Base-by-base conservation (phyloP, 2,888 invertebrate species). In the Clepsis dumicolana region DNA sequence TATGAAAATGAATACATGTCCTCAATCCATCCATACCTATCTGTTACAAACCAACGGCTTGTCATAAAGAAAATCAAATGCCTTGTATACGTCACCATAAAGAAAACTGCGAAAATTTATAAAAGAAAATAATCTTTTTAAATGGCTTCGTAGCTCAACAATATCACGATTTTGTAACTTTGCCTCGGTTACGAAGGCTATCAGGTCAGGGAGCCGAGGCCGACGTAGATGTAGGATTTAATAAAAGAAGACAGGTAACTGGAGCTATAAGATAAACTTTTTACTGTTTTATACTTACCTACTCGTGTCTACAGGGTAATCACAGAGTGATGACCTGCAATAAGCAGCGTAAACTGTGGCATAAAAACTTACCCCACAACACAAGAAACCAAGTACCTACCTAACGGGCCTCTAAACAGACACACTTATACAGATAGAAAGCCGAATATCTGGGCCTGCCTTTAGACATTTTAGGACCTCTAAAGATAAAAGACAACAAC, bases 201-300 rank as follows among this genome's bases (percentile, higher is more conserved):
- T 18, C 44, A 18, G 5, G 21, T 4, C 32, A 16, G 32, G 25
- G 18, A 44, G 16, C 7, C 44, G 44, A 44, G 44, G 44, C 29
- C 3, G 29, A 29, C 7, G 5, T n/a, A 2, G 14, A 52, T 52
- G 53, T 27, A 38, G 25, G 32, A 8, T 38, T 52, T 52, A 62
- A 62, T 61, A 52, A 62, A 52, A 52, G 35, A n/a, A 18, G 18
- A 27, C 32, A 56, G 12, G 52, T 52, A 48, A 18, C 48, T 21
- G 48, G 52, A 24, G n/a, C 10, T 12, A 29, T 3, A 44, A 18
- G 44, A 44, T 16, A 18, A 44, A 18, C 18, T 12, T 16, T 18
- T 8, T 2, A 18, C 18, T 12, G 44, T 18, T 8, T 2, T 18
- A 44, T 18, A 44, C 44, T 18, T 38, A 44, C 44, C 8, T 38